Evolutionary conservation across 2,797 vertebrate species (phyloP), one percentile per base, ranked within the genome.

Genomic region (Hyperoplus immaculatus): DNA sequence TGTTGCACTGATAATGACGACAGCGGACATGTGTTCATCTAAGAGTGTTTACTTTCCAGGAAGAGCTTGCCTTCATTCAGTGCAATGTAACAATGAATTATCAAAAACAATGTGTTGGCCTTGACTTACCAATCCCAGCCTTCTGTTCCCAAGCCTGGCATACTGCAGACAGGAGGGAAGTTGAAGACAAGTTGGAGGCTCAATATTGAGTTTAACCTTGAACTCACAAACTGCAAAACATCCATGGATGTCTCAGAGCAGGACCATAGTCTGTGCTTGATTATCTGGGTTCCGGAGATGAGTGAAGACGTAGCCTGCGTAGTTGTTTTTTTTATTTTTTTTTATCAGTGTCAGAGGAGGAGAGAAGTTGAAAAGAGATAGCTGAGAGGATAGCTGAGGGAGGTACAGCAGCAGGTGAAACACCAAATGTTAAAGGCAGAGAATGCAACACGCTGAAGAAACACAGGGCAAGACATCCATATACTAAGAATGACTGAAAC

Each of bases 261-360:
- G n/a, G 65, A 45, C 56, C 46, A 9, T 38, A 72, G 47, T 45
- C 29, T 63, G 9, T 39, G 56, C 70, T 57, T 60, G 53, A 72
- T 72, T 61, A 78, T 83, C 69, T 84, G 72, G 12, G 29, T 46
- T 61, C 56, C 64, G 57, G 43, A 81, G 54, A 56, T 80, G 67
- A 72, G 75, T 51, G 29, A 76, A 79, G 75, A 84, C 47, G 55
- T 50, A 58, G 68, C 61, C 69, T 51, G 72, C 68, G 51, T 73
- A 73, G 67, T 74, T 83, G 47, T 89, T 91, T 93, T 58, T 96
- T 95, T 73, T 71, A 64, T 74, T 83, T 45, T 89, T 91, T 93
- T 58, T 96, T 95, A 94, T 95, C 94, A 90, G 89, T 14, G 76
- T 89, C 86, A 81, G 88, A 92, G 86, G 86, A 93, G 77, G 79